Conservation (phyloP, 2,888 invertebrate species). For the Ochropleura plecta region DNA sequence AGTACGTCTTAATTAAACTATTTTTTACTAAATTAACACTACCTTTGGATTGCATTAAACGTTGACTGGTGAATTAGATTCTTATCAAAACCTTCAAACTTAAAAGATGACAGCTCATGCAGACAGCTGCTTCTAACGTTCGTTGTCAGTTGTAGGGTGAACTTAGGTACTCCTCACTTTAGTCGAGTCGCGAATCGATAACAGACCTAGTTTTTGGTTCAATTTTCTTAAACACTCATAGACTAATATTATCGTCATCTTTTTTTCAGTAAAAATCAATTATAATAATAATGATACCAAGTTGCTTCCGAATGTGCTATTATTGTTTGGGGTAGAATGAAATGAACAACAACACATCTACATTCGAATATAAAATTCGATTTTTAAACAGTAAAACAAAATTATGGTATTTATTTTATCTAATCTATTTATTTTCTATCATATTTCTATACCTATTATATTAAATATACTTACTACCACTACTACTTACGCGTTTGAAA, state of each 20-base stretch:
- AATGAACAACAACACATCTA: not conserved
- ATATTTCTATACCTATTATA: not conserved
- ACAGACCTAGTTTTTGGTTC: not conserved
- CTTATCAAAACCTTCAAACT: conserved; percentile 1
- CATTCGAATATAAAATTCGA: not conserved
- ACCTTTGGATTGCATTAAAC: not conserved
- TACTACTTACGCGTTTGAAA: not conserved
- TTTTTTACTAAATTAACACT: conserved; percentile 14
- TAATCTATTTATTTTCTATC: too few species aligned
- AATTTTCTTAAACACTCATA: conserved; percentile 22
- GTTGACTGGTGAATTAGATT: not conserved
- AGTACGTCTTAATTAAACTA: not conserved
- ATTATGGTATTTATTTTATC: not conserved
- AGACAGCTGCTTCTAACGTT: conserved; percentile 19
- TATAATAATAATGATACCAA: not conserved
- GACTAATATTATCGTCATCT: conserved; percentile 23
- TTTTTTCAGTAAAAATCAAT: too few species aligned
- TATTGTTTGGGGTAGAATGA: not conserved
- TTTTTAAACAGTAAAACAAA: not conserved
- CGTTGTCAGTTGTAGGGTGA: conserved; percentile 19
- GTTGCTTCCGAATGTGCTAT: not conserved
- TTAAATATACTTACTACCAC: not conserved
- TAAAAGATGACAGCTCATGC: conserved; percentile 22
- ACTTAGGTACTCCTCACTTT: conserved; percentile 21
- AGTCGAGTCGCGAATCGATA: conserved; percentile 23